These are phyloP conservation scores for Erebia epiphron DNA, from an alignment of 2,888 invertebrate species.

Conservation along the genomic window DNA sequence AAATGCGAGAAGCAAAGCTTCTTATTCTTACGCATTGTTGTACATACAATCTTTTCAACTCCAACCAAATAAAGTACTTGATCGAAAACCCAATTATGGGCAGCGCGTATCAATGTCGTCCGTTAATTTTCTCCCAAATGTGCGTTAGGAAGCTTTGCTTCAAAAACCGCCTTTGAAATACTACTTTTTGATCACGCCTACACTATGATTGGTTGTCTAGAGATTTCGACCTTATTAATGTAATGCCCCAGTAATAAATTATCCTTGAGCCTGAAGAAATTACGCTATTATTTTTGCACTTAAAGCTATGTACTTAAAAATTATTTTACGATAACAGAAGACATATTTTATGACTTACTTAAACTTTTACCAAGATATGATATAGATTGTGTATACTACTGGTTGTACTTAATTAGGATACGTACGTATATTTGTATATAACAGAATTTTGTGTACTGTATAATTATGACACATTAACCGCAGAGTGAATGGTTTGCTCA, in stretches of 20 bases:
- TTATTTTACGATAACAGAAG: constrained; percentile 9
- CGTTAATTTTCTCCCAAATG: too few relatives aligned
- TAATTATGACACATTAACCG: constrained; percentile 6
- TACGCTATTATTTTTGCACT: neutral
- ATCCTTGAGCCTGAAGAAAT: too few relatives aligned
- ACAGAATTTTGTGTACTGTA: neutral
- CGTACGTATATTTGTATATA: constrained; percentile 18
- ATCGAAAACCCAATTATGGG: too few relatives aligned
- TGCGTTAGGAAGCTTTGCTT: too few relatives aligned
- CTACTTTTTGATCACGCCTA: too few relatives aligned
- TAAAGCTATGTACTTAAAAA: constrained; percentile 5
- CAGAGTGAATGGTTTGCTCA: constrained; percentile 23
- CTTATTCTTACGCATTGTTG: too few relatives aligned
- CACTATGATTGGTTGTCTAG: too few relatives aligned
- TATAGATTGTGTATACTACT: constrained; percentile 8
- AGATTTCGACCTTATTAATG: neutral
- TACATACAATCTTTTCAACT: too few relatives aligned
- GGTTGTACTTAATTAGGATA: constrained; percentile 16
- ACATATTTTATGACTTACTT: constrained; percentile 13
- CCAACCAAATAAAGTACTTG: too few relatives aligned
- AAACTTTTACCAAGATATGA: constrained; percentile 3
- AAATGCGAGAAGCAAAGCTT: too few relatives aligned
- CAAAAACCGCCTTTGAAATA: too few relatives aligned
- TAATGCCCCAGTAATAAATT: neutral
- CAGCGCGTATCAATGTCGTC: too few relatives aligned